Evolutionary conservation across 1,140 invertebrate genomes (phyloP), one percentile per base, ranked within the genome.

Genomic region (Bombus haemorrhoidalis): DNA sequence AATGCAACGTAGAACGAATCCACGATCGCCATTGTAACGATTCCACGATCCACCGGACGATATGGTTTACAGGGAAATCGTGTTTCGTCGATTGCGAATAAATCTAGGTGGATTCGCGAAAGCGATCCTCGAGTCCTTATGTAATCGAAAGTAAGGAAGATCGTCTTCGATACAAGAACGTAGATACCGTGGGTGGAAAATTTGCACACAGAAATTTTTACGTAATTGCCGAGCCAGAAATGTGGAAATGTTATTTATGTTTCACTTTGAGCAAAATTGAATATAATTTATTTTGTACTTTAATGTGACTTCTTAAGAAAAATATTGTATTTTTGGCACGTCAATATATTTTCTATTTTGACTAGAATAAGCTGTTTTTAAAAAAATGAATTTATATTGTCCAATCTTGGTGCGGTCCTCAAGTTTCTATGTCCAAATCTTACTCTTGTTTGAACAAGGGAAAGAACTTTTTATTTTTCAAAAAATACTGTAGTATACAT

Each of bases 31-130:
- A 77, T 75, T 66, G 34, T 57, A 57, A 57, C 74, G 37, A 78
- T 78, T 41, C 43, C 81, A 68, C 81, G 81, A 83, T 83, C 34
- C 8, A 47, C 6, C 32, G 22, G 8, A 6, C 5, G 71, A 74
- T 82, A 74, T n/a, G 9, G 68, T 12, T 53, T 13, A 64, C 25
- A 3, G 28, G 69, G 28, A 25, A 57, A 25, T 47, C 34, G 2
- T 37, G 68, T 8, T 72, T 81, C 34, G 18, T 9, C 32, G 28
- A 71, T 80, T 37, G 32, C 3, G 62, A 57, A 47, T 72, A 32
- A 72, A 72, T 72, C 34, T 32, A 47, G 3, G 4, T 12, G 32
- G 13, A 22, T 15, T 43, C 47, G 34, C 32, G 41, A 47, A 32
- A 47, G 25, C 22, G 39, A 41, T 18, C 10, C n/a, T n/a, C 28